Conservation (phyloP, 2,888 invertebrate genomes). For the Synanthedon andrenaeformis region DNA sequence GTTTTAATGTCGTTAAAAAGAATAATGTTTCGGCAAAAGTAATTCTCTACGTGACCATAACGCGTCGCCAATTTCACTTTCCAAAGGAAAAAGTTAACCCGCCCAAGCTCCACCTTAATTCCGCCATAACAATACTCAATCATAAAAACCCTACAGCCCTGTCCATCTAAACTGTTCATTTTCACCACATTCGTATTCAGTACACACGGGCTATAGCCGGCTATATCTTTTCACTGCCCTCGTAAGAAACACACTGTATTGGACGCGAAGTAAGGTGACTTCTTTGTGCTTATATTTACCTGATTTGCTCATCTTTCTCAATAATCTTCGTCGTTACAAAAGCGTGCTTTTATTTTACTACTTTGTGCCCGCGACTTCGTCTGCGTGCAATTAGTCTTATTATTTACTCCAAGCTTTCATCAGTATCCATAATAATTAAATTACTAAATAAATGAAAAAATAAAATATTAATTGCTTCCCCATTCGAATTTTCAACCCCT, state of each 20-base stretch:
- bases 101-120: constrained; percentile 3
- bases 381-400: too few species aligned
- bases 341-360: too few species aligned
- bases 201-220: constrained; percentile 31
- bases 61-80: neutral
- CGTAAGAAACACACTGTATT: constrained; percentile 27
- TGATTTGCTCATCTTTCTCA: too few species aligned
- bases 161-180: constrained; percentile 33
- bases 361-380: too few species aligned
- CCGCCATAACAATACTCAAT: constrained; percentile 43
- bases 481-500: too few species aligned
- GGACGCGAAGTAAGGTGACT: too few species aligned
- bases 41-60: neutral
- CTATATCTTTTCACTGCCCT: constrained; percentile 58
- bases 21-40: neutral
- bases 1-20: neutral
- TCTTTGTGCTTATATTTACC: too few species aligned
- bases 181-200: constrained; percentile 54
- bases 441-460: too few species aligned
- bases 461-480: too few species aligned
- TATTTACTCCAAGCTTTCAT: too few species aligned
- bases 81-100: constrained; percentile 1
- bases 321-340: too few species aligned
- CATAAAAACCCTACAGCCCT: constrained; percentile 50
- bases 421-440: too few species aligned